Conservation (phyloP, 2,888 invertebrate species). For the Dasypolia templi region DNA sequence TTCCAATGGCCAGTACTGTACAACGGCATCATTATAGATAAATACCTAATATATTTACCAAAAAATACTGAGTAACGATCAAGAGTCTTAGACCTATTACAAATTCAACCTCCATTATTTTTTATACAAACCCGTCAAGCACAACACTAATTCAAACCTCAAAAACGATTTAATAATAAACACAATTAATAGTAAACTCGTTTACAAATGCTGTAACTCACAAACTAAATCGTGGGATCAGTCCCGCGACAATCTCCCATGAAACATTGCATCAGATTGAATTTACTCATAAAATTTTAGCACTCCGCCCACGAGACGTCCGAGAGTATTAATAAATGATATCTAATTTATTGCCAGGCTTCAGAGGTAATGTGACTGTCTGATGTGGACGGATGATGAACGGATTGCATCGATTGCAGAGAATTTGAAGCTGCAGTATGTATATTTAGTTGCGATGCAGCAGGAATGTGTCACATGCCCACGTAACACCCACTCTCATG, state of each 20-base stretch:
- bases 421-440: background rate
- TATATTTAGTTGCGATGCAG: no score
- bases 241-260: constrained; percentile 59
- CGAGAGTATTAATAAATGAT: constrained; percentile 59
- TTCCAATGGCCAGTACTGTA: no score
- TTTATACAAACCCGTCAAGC: background rate
- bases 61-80: no score
- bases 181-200: no score
- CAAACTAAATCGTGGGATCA: constrained; percentile 57
- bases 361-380: constrained; percentile 34
- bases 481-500: no score
- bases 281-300: constrained; percentile 77
- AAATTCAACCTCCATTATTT: background rate
- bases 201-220: constrained; percentile 49
- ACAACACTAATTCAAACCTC: constrained; percentile 4
- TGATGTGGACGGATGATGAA: constrained; percentile 25
- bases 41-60: no score
- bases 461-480: no score
- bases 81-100: no score
- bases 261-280: constrained; percentile 56
- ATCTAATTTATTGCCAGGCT: constrained; percentile 55
- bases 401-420: constrained; percentile 1
- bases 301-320: constrained; percentile 74
- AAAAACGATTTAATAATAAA: constrained; percentile 36
- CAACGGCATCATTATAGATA: no score